Conservation (phyloP, 2,113 vertebrate species). For the Scolopax mira region DNA sequence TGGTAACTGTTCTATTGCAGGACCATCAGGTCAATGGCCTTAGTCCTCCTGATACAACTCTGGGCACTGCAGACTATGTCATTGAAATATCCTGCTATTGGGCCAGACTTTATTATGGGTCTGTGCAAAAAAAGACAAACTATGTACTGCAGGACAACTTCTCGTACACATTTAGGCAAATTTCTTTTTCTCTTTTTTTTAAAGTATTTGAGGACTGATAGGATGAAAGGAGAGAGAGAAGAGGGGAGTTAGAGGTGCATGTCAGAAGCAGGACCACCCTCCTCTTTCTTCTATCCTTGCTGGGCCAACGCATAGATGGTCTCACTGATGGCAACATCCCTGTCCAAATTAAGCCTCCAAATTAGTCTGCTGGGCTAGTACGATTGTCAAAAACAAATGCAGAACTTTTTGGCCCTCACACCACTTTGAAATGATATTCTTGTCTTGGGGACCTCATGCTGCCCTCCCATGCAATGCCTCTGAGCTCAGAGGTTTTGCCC, state of each 20-base stretch:
- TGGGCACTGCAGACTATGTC: rapidly evolving
- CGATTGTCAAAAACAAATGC: neutral
- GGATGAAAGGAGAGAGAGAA: neutral
- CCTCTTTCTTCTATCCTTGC: neutral
- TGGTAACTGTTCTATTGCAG: rapidly evolving
- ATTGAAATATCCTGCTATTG: neutral
- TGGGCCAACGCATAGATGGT: neutral
- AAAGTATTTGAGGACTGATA: neutral
- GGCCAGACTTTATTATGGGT: neutral
- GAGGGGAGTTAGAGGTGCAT: neutral
- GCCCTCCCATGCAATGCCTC: neutral
- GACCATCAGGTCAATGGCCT: neutral
- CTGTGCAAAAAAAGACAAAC: neutral
- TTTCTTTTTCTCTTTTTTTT: neutral
- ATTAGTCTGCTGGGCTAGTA: neutral
- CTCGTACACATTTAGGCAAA: rapidly evolving
- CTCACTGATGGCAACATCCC: neutral
- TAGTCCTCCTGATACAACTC: neutral
- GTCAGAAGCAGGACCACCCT: neutral
- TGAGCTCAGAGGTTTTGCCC: neutral
- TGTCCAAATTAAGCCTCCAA: neutral
- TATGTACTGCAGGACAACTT: neutral
- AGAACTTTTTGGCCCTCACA: neutral
- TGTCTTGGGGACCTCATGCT: neutral
- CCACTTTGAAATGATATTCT: neutral